Evolutionary conservation across 2,797 vertebrate species (phyloP), one percentile per base, ranked within the genome.

Genomic region (Mus caroli): DNA sequence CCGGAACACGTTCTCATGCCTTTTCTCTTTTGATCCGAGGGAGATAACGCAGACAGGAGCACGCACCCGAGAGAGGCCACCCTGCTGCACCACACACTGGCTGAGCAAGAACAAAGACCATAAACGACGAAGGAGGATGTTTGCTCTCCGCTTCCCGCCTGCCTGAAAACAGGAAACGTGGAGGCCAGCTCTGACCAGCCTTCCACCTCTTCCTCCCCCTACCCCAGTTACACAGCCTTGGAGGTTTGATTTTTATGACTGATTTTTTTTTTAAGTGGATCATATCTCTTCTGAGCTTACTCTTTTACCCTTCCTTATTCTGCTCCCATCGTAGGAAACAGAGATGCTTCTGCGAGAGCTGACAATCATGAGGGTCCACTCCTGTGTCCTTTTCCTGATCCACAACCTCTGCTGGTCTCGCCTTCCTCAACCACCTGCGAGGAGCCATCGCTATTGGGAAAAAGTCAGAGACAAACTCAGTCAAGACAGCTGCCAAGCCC

Each of bases 91-190:
- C 34, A 93, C 96, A 97, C 97, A 96, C 96, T 97, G 96, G 75
- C 95, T 97, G 96, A 97, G 94, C 97, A 97, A 96, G 97, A 97
- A 98, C 97, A 98, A 98, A 97, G 97, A 3, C 92, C 40, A 1
- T 91, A 87, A 90, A 93, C 1, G 95, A 60, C 90, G 94, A 56
- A 94, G 93, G 73, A 94, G 96, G 97, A 95, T 97, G 96, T 97
- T 97, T 97, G 97, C 96, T 79, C 91, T 95, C 1, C 43, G 94
- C 89, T 67, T 84, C 96, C 93, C 58, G 80, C 96, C 83, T 40
- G 93, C 97, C 94, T 88, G 95, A 90, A 96, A 95, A 95, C 96
- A 97, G 97, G 97, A 97, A 96, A 64, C 95, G 67, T 15, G 34
- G 64, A 78, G 79, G 88, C 93, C 73, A 24, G 2, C 76, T 58